Base-by-base conservation (phyloP, 2,888 invertebrate genomes). In the Leptinotarsa peninsularis region DNA sequence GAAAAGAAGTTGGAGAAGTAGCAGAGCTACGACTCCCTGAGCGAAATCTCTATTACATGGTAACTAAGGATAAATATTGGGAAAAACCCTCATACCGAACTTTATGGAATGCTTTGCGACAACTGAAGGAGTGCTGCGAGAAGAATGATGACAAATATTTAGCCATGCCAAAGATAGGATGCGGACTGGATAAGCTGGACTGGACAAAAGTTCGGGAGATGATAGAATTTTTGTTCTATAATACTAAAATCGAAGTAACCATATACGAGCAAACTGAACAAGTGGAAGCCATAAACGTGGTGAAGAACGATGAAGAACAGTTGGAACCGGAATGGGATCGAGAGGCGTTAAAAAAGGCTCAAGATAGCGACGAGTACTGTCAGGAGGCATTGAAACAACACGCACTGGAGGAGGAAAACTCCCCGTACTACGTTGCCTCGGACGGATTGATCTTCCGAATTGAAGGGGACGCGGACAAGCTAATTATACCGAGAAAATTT, bases 251-350 rank as follows among this genome's bases (percentile, higher is more conserved):
- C 4, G 54, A 52, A 10, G 66, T 74, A 52, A 60, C 18, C 18
- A 66, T 63, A 70, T 49, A 66, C 66, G 17, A 69, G 33, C 17
- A 67, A 67, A 70, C 49, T 54, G 13, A 49, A 56, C 43, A 33
- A 49, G 10, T 66, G 63, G 50, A 14, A 50, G 14, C 50, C 50
- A 50, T 50, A 50, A 50, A 50, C 50, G 15, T 50, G 50, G 50
- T 50, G 50, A 50, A 50, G 50, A 50, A 50, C 50, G 50, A 50
- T 1, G 50, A 52, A 71, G 66, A 66, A 43, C 17, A 15, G 15
- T 66, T 68, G 58, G 71, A 72, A 71, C 71, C 73, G 4, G 27
- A 52, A 63, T 73, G 73, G 71, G 76, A 74, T 17, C 60, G 50
- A 58, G 71, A 49, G 15, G n/a, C 49, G 10, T 49, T 72, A 17